These are phyloP conservation scores for Bilobella aurantiaca DNA, from an alignment of 1,140 invertebrate species.

Conservation along the genomic window DNA sequence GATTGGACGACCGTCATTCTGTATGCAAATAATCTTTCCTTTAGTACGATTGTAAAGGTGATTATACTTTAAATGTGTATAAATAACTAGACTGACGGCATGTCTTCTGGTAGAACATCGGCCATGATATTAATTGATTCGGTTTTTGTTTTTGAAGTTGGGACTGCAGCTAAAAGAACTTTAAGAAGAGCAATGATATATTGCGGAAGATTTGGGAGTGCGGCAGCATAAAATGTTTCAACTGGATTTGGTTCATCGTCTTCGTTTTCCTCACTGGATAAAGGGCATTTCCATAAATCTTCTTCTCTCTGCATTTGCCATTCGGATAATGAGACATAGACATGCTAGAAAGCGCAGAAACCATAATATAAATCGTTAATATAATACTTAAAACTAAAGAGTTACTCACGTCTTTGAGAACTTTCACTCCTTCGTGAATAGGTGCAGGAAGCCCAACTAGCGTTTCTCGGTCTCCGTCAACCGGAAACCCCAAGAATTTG, in stretches of 20 bases:
- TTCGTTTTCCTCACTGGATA: slow-evolving; percentile 53
- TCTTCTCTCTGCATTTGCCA: slow-evolving; percentile 72
- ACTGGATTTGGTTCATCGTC: slow-evolving; percentile 11
- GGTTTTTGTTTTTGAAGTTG: slow-evolving; percentile 94
- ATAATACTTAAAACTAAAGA: slow-evolving; percentile 7
- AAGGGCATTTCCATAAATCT: slow-evolving; percentile 44
- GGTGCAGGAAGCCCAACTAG: slow-evolving; percentile 81
- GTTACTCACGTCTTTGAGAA: slow-evolving; percentile 57
- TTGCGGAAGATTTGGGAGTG: slow-evolving; percentile 85
- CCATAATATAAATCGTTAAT: slow-evolving; percentile 2
- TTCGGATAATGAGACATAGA: slow-evolving; percentile 72
- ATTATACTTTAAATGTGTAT: neutral
- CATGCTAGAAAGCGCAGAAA: slow-evolving; percentile 47
- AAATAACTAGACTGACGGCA: slow-evolving; percentile 57
- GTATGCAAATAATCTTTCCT: slow-evolving; percentile 21
- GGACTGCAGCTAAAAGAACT: slow-evolving; percentile 90
- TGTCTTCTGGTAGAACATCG: slow-evolving; percentile 91
- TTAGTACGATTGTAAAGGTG: neutral
- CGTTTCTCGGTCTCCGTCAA: slow-evolving; percentile 72
- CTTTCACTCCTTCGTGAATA: slow-evolving; percentile 86
- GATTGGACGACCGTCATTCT: slow-evolving; percentile 91
- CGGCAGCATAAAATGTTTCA: slow-evolving; percentile 45
- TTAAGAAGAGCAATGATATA: slow-evolving; percentile 96
- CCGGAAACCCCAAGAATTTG: slow-evolving; percentile 89
- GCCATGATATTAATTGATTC: slow-evolving; percentile 98